Evolutionary conservation across 2,113 vertebrate genomes (phyloP).

Genomic region (Bettongia penicillata): DNA sequence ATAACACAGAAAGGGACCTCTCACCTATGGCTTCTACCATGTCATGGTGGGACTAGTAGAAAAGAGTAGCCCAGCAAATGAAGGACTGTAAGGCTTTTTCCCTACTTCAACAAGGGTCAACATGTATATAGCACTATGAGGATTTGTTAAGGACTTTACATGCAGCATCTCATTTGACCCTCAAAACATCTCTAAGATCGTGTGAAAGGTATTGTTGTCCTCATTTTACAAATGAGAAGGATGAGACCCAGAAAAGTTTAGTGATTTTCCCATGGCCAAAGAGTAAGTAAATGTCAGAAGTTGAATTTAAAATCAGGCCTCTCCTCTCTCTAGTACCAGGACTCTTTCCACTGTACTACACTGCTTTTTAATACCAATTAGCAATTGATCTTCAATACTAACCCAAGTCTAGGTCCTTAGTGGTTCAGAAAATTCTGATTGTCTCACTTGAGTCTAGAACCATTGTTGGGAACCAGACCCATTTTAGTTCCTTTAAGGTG

Average conservation of each 20-base stretch:
- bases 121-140: too few relatives aligned
- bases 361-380: background rate
- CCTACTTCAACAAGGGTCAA: too few relatives aligned
- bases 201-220: too few relatives aligned
- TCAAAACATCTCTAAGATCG: too few relatives aligned
- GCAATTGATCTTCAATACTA: background rate
- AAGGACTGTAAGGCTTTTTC: too few relatives aligned
- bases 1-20: background rate
- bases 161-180: too few relatives aligned
- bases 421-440: background rate
- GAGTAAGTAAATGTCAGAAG: background rate
- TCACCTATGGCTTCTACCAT: background rate
- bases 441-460: conserved; percentile 1
- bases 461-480: background rate
- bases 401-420: background rate
- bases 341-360: too few relatives aligned
- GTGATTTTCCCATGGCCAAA: background rate
- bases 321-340: too few relatives aligned
- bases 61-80: too few relatives aligned
- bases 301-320: background rate
- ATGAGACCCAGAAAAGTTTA: too few relatives aligned
- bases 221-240: too few relatives aligned
- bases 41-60: background rate
- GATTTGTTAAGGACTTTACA: too few relatives aligned
- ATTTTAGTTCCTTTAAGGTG: background rate